Evolutionary conservation across 2,113 vertebrate species (phyloP).

Genomic region (Paralichthys olivaceus): DNA sequence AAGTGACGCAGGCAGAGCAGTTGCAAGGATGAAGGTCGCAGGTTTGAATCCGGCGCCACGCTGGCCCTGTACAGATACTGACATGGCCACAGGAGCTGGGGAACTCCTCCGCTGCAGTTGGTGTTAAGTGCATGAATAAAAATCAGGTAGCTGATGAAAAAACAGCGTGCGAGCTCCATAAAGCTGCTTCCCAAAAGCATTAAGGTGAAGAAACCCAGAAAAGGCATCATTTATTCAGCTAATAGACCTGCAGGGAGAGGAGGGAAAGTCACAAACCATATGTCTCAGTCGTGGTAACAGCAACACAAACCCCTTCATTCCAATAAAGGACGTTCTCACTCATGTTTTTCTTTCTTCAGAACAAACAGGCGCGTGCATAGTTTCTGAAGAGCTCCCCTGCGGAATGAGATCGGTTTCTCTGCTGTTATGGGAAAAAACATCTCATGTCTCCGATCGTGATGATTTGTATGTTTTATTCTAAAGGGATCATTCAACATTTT

Average conservation of each 20-base stretch:
- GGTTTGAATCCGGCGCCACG: conserved; percentile 33
- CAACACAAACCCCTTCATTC: conserved; percentile 14
- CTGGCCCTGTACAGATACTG: conserved; percentile 1
- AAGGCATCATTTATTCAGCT: conserved; percentile 31
- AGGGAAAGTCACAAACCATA: conserved; percentile 11
- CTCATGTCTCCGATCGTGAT: too few relatives aligned
- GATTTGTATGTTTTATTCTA: conserved; percentile 20
- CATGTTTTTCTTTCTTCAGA: conserved; percentile 11
- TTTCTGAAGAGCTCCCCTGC: too few relatives aligned
- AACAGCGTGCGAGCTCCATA: conserved; percentile 26
- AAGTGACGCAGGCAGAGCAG: background rate
- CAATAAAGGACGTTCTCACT: conserved; percentile 21
- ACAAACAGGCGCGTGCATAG: conserved; percentile 12
- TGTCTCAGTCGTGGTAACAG: background rate
- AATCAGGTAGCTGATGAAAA: conserved; percentile 13
- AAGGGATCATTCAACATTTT: background rate
- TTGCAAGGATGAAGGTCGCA: background rate
- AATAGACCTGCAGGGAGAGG: conserved; percentile 28
- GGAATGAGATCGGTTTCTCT: too few relatives aligned
- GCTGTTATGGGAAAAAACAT: background rate
- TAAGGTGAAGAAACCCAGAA: conserved; percentile 32
- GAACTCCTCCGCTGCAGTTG: conserved; percentile 4
- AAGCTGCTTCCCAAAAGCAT: conserved; percentile 34
- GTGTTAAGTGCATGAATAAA: conserved; percentile 19
- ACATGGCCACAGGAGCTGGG: background rate